These are phyloP conservation scores for Gallinago solitaria DNA, from an alignment of 2,797 vertebrate species.

Conservation along the genomic window DNA sequence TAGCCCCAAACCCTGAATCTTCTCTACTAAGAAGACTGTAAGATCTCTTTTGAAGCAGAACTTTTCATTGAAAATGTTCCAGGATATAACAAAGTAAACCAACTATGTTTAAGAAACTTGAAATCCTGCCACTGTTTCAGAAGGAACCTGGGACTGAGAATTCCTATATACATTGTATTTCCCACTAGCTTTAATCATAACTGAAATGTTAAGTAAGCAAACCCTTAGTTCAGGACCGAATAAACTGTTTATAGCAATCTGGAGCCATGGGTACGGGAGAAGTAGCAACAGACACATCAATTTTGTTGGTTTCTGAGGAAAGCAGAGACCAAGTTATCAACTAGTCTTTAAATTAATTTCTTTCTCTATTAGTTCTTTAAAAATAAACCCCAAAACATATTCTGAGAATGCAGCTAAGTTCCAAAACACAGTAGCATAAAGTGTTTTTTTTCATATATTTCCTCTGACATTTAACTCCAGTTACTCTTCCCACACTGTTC, in stretches of 20 bases:
- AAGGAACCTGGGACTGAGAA: not conserved
- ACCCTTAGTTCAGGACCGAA: not conserved
- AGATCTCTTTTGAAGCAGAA: not conserved
- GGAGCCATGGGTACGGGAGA: not conserved
- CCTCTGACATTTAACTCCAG: not conserved
- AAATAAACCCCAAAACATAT: not conserved
- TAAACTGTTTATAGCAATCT: not conserved
- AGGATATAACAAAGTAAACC: not conserved
- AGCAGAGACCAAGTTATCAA: not conserved
- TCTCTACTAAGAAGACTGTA: not conserved
- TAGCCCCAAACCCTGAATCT: not conserved
- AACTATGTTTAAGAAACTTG: not conserved
- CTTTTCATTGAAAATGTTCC: not conserved
- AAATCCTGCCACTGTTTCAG: not conserved
- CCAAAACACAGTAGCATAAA: not conserved
- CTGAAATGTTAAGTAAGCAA: not conserved
- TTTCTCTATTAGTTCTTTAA: not conserved
- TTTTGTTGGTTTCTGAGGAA: not conserved
- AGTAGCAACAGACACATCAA: not conserved
- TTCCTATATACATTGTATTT: not conserved
- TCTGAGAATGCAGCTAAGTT: not conserved
- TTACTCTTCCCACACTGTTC: not conserved
- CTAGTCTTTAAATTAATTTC: not conserved
- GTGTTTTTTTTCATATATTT: not conserved
- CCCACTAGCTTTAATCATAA: not conserved